Conservation (phyloP, 1,140 invertebrate genomes). For the Chironomus striatipennis region DNA sequence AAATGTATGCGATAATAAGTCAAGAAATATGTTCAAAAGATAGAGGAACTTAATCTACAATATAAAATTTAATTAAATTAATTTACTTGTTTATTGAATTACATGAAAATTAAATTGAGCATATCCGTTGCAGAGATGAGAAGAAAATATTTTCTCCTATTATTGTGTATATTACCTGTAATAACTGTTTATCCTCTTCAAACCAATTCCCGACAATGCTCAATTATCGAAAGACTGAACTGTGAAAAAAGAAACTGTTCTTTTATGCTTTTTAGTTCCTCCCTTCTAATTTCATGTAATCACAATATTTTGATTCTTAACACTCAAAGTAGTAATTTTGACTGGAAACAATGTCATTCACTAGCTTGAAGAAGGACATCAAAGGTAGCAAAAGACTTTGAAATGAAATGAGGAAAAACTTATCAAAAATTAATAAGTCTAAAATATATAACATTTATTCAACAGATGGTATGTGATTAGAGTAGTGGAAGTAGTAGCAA, state of each 20-base stretch:
- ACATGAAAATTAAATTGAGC: slow-evolving; percentile 2
- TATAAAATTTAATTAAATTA: background rate
- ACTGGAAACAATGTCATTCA: background rate
- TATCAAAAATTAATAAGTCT: slow-evolving; percentile 9
- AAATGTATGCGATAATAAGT: too few relatives aligned
- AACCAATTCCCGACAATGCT: background rate
- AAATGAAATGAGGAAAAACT: background rate
- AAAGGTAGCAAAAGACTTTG: background rate
- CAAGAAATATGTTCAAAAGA: too few relatives aligned
- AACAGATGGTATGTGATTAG: slow-evolving; percentile 12
- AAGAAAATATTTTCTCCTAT: background rate
- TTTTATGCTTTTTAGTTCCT: slow-evolving; percentile 4
- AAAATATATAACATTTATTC: background rate
- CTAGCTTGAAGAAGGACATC: background rate
- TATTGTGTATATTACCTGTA: background rate
- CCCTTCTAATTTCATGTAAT: background rate
- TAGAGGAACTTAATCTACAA: background rate
- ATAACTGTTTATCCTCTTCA: slow-evolving; percentile 13
- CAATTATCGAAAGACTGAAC: background rate
- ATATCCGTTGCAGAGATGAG: background rate
- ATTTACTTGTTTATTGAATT: background rate
- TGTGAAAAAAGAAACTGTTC: background rate
- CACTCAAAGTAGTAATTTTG: background rate
- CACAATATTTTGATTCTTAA: slow-evolving; percentile 3
- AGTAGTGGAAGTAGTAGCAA: background rate